Base-by-base conservation (phyloP, 2,888 invertebrate genomes). In the Nomada goodeniana region DNA sequence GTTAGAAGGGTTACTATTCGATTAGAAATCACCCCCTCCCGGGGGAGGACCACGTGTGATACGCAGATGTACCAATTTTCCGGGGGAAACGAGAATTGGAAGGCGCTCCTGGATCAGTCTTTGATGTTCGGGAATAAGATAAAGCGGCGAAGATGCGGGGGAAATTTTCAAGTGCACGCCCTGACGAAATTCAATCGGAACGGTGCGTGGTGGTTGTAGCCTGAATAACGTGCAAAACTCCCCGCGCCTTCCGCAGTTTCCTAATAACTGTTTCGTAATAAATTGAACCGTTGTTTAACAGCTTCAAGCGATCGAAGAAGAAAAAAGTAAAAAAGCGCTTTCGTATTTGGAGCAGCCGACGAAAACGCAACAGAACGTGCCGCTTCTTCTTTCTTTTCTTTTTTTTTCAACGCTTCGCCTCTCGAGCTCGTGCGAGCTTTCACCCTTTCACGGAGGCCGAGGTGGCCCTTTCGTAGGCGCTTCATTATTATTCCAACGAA, bases 21-120 rank as follows among this genome's bases (percentile, higher is more conserved):
- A 80, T 80, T 80, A 75, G 75, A 57, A 69, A 70, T 53, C 75
- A n/a, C 50, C 55, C 60, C 69, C n/a, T n/a, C 65, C 36, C 59
- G 57, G 69, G 26, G 26, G n/a, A 59, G 47, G 57, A 5, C 13
- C 44, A 29, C 47, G 67, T 11, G 57, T n/a, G 57, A 69, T 75
- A 70, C 75, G 70, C 60, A 70, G 79, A 75, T 75, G 75, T 67
- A 55, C 13, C 75, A 75, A 80, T 75, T 80, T 75, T 71, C 52
- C 18, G 15, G 13, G 36, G 64, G 60, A 53, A 75, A 80, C 57
- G 70, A 64, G 64, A 80, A 70, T 57, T 57, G 55, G 53, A 78
- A 61, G 52, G 26, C 20, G 69, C 50, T 42, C 44, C 26, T 52
- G 29, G 60, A 59, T 53, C 23, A n/a, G 26, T 60, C 68, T 70